Evolutionary conservation across 2,113 vertebrate genomes (phyloP), one percentile per base, ranked within the genome.

Genomic region (Neolamprologus sp.): DNA sequence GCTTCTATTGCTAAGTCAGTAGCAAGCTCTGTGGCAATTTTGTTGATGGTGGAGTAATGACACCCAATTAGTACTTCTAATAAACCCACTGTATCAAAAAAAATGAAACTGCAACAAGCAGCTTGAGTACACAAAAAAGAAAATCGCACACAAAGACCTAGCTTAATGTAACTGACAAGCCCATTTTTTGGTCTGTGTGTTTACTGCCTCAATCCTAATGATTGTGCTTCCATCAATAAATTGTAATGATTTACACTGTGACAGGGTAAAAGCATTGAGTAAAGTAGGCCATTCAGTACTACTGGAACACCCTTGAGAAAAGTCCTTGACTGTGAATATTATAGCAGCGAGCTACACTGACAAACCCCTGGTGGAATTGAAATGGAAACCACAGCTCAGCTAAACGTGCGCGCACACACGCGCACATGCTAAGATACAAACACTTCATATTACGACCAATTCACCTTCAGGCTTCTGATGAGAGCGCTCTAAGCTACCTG

Each of bases 401-500:
- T 47, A 51, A 80, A 78, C 1, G 5, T 5, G 21, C n/a, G 21
- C 35, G 63, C 57, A 40, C 87, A 28, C 17, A 73, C 58, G 11
- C 80, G 54, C 23, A 73, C 68, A 73, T 45, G 71, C n/a, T 7
- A 26, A 26, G 33, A 86, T 31, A 75, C 88, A 91, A 84, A 91
- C 85, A 65, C 60, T 91, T 84, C 23, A 91, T 80, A 85, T 80
- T 54, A 57, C 4, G 37, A 71, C 73, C 65, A 73, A 80, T 87
- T 90, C 88, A 85, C 90, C 94, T 92, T 54, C 21, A 65, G 85
- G 89, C 81, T 58, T 53, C 65, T 82, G 81, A 86, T 79, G 90
- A 94, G 90, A 75, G 80, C 45, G 60, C 89, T 88, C 87, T 84
- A 13, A 90, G 90, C 88, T 85, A 88, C 86, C 91, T 87, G 91